Evolutionary conservation across 1,140 invertebrate genomes (phyloP).

Genomic region (Polypedilum vanderplanki): DNA sequence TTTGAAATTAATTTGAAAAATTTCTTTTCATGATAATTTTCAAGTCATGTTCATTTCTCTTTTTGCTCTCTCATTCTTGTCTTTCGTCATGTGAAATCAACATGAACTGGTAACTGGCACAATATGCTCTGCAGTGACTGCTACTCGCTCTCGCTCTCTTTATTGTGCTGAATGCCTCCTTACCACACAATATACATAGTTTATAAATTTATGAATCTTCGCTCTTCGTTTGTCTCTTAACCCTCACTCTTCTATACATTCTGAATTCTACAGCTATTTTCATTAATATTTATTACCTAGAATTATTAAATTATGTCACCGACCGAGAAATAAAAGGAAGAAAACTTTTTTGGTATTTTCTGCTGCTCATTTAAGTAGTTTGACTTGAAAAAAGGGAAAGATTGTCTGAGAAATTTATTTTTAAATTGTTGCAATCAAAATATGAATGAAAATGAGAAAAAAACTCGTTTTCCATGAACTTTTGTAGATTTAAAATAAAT

Average conservation of each 20-base stretch:
- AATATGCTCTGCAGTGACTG: conserved; percentile 1
- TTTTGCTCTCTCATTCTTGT: too few relatives aligned
- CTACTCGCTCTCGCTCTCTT: not conserved
- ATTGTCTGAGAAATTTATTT: not conserved
- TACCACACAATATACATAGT: not conserved
- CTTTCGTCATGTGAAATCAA: too few relatives aligned
- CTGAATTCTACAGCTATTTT: conserved; percentile 3
- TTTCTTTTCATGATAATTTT: too few relatives aligned
- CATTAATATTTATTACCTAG: conserved; percentile 28
- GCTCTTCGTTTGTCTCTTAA: not conserved
- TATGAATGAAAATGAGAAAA: too few relatives aligned
- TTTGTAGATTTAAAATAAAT: too few relatives aligned
- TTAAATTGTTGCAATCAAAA: not conserved
- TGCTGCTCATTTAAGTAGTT: conserved; percentile 2
- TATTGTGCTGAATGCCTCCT: not conserved
- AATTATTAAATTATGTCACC: conserved; percentile 29
- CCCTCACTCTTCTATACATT: too few relatives aligned
- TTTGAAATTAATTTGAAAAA: too few relatives aligned
- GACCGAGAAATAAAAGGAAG: not conserved
- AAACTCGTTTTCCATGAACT: too few relatives aligned
- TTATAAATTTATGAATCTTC: not conserved
- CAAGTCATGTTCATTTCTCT: too few relatives aligned
- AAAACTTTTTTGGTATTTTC: not conserved
- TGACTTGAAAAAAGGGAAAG: not conserved
- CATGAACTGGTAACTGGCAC: conserved; percentile 3